Evolutionary conservation across 2,113 vertebrate species (phyloP).

Genomic region (Rhinopomastus cyanomelas): DNA sequence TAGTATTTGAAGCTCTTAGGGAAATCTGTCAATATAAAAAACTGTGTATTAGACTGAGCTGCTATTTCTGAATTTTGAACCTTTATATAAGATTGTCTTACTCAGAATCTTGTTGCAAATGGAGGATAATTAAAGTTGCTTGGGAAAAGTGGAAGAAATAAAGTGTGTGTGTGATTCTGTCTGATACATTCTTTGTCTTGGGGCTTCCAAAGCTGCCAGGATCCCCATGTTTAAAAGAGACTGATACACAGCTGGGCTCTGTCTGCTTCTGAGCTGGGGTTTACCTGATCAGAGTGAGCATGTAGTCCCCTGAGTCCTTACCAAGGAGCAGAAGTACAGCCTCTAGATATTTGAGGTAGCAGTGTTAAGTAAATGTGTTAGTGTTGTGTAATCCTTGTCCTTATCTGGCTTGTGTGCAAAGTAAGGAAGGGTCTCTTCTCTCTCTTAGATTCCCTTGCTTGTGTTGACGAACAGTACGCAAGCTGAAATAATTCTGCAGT

Average conservation of each 20-base stretch:
- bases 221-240: fast-evolving
- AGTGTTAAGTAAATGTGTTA: background rate
- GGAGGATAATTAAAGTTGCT: background rate
- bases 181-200: background rate
- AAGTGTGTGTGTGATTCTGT: fast-evolving
- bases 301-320: background rate
- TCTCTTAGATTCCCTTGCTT: fast-evolving
- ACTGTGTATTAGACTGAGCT: background rate
- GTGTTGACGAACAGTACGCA: background rate
- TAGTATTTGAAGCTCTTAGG: background rate
- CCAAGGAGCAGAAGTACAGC: background rate
- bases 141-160: background rate
- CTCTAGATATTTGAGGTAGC: background rate
- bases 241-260: background rate
- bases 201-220: background rate
- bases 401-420: background rate
- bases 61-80: background rate
- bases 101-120: background rate
- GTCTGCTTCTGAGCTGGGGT: background rate
- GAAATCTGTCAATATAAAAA: background rate
- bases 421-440: background rate
- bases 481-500: background rate
- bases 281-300: background rate
- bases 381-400: background rate
- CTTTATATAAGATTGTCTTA: background rate